Evolutionary conservation across 2,113 vertebrate species (phyloP).

Genomic region (Neolamprologus longior): DNA sequence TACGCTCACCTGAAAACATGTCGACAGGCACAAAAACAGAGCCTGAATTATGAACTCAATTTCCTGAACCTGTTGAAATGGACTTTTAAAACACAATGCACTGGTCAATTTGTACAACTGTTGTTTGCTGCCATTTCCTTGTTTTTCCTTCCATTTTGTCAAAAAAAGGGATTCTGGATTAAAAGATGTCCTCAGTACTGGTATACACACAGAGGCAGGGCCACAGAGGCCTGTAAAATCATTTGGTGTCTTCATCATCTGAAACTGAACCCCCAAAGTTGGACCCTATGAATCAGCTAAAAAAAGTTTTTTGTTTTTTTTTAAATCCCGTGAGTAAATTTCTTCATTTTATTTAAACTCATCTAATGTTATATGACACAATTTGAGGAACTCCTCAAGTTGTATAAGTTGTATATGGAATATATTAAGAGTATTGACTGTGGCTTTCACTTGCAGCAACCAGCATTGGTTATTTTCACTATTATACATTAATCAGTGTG

Average conservation of each 20-base stretch:
- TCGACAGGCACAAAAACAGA: not conserved
- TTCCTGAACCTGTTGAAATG: constrained; percentile 26
- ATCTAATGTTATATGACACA: not conserved
- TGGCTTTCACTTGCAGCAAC: not conserved
- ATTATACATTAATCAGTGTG: not conserved
- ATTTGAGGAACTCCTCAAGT: not conserved
- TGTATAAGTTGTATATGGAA: not conserved
- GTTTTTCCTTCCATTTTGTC: constrained; percentile 47
- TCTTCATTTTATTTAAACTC: not conserved
- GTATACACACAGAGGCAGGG: constrained; percentile 23
- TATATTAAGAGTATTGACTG: not conserved
- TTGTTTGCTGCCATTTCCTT: constrained; percentile 49
- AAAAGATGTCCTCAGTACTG: not conserved
- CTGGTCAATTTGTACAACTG: constrained; percentile 61
- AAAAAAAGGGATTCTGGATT: constrained; percentile 15
- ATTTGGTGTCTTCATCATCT: not conserved
- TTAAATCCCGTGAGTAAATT: not conserved
- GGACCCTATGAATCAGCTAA: not conserved
- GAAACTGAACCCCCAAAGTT: not conserved
- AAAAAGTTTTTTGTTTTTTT: not conserved
- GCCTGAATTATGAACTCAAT: not conserved
- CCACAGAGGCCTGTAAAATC: not conserved
- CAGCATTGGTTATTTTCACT: not conserved
- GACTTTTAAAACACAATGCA: constrained; percentile 54
- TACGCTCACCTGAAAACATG: not conserved